Evolutionary conservation across 2,888 invertebrate species (phyloP), one percentile per base, ranked within the genome.

Genomic region (Caenorhabditis angaria): DNA sequence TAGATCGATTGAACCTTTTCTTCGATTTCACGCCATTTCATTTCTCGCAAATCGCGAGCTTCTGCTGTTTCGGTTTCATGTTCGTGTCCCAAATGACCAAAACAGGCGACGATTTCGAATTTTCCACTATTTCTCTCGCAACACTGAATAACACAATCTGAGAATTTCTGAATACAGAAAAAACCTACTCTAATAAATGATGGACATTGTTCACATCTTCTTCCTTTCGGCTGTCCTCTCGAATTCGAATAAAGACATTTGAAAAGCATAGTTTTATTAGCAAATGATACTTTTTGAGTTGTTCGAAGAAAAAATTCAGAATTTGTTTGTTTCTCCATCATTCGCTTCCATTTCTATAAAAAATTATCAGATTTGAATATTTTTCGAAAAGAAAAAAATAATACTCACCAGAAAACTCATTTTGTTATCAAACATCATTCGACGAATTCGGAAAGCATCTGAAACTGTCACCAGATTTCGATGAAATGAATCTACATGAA

Each of bases 41-140:
- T 10, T 4, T 53, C 8, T 24, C 73, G 32, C 29, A 69, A 27
- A n/a, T 65, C 29, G 8, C 27, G n/a, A 0, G 69, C 73, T 6
- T 35, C 35, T 20, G 24, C 18, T 0, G 75, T 67, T 55, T 70
- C 75, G 0, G 76, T 70, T 0, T 47, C 54, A 55, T 78, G 78
- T 18, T 72, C 72, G 35, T 78, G 78, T 24, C 78, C 78, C 14
- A 78, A 53, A 61, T 78, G 78, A 14, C 78, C 78, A 27, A 78
- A 78, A 35, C 78, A 78, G 8, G 78, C 78, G 22, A 78, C 78
- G 2, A 70, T 73, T 50, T 78, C 78, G 35, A 48, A 64, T 20
- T 62, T 61, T 12, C 78, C 78, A 50, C 60, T 63, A 8, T 61
- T 61, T 14, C 78, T n/a, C 32, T 67, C 67, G 35, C 75, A 65